Conservation (phyloP, 1,140 invertebrate genomes). For the Eriocheir sinensis region DNA sequence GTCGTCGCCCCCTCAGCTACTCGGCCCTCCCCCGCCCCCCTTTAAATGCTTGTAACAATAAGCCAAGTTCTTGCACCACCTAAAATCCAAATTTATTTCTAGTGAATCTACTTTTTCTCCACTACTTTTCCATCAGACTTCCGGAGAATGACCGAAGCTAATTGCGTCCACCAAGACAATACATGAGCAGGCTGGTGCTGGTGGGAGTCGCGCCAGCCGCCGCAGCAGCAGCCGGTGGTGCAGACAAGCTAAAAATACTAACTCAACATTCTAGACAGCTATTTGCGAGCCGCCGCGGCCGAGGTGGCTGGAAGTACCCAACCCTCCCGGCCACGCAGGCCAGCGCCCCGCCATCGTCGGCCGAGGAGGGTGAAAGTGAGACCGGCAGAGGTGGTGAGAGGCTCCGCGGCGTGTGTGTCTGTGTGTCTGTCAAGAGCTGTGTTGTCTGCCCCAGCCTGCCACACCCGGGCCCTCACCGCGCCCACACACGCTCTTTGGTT, state of each 20-base stretch:
- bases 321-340: background rate
- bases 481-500: background rate
- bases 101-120: background rate
- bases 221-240: background rate
- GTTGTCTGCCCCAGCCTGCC: background rate
- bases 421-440: background rate
- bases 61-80: no score
- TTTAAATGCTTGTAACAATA: no score
- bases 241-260: background rate
- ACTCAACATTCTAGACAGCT: background rate
- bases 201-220: background rate
- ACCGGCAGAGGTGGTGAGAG: slow-evolving; percentile 9
- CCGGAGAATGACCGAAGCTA: background rate
- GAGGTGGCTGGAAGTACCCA: background rate
- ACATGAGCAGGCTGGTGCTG: background rate
- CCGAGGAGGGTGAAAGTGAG: slow-evolving; percentile 3
- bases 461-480: background rate
- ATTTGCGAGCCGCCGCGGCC: background rate
- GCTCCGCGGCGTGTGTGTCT: background rate
- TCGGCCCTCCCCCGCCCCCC: no score
- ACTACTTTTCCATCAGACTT: background rate
- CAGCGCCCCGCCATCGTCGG: slow-evolving; percentile 6
- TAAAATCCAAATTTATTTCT: background rate
- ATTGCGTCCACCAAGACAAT: background rate
- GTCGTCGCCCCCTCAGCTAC: background rate